Conservation (phyloP, 2,113 vertebrate genomes). For the Muscicapa adusta region DNA sequence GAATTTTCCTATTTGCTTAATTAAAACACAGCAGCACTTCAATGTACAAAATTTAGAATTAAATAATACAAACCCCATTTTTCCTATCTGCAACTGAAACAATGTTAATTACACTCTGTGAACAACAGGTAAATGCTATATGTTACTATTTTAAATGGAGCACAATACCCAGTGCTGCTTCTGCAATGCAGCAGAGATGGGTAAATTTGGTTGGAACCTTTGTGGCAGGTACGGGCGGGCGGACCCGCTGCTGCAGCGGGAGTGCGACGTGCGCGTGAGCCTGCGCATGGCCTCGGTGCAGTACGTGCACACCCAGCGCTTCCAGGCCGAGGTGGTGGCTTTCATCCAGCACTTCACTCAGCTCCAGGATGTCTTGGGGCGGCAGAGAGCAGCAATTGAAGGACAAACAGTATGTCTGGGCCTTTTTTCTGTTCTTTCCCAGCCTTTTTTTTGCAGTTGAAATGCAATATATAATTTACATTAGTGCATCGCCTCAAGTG, state of each 20-base stretch:
- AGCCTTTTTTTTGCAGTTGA: neutral
- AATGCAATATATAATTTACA: neutral
- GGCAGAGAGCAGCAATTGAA: conserved; percentile 92
- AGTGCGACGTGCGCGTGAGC: conserved; percentile 84
- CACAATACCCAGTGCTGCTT: neutral
- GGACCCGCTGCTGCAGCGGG: conserved; percentile 78
- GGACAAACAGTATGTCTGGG: conserved; percentile 85
- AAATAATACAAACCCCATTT: neutral
- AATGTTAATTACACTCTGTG: neutral
- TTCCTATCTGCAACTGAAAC: neutral
- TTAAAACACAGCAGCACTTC: neutral
- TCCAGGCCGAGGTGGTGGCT: conserved; percentile 92
- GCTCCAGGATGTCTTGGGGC: conserved; percentile 91
- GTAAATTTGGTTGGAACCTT: accelerated
- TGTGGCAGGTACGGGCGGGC: conserved; percentile 77
- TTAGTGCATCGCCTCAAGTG: neutral
- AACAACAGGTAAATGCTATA: neutral
- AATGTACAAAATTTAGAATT: neutral
- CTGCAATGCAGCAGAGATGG: accelerated
- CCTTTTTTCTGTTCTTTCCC: neutral
- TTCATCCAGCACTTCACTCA: conserved; percentile 97
- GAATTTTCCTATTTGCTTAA: neutral
- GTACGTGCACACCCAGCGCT: conserved; percentile 96
- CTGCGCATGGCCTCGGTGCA: conserved; percentile 94
- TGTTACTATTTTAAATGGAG: neutral